Percentiles rank a stretch among this genome's conserved stretches.
phyloP scores from a whole-genome alignment of 2,888 invertebrate species.

The Coecobrya sp. region DNA sequence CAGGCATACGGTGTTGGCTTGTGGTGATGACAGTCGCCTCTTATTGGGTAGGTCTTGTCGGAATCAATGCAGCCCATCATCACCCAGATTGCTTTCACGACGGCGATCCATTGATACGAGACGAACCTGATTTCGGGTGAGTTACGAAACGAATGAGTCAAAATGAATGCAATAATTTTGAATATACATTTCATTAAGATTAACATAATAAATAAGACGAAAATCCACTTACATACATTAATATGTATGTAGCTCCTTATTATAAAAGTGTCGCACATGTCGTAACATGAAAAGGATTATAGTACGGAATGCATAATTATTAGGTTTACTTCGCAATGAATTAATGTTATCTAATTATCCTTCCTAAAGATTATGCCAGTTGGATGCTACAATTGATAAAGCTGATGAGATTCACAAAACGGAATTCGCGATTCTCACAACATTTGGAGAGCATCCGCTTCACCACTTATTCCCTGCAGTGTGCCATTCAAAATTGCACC shows the following conservation, averaged over 20 bases:
- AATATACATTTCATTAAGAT: too few relatives aligned
- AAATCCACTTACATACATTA: too few relatives aligned
- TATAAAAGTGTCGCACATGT: too few relatives aligned
- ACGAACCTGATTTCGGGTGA: conserved; percentile 87
- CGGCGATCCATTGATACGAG: conserved; percentile 86
- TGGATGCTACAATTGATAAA: conserved; percentile 83
- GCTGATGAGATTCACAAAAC: conserved; percentile 80
- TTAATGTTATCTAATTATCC: too few relatives aligned
- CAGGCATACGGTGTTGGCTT: conserved; percentile 82
- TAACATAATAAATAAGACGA: too few relatives aligned
- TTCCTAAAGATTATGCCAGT: conserved; percentile 78
- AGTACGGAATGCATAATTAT: too few relatives aligned
- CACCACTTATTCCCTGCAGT: conserved; percentile 95
- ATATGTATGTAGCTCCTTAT: too few relatives aligned
- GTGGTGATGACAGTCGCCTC: conserved; percentile 80
- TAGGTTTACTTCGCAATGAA: too few relatives aligned
- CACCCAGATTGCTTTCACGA: conserved; percentile 89
- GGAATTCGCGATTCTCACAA: conserved; percentile 89
- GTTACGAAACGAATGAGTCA: neutral
- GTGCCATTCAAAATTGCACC: conserved; percentile 87
- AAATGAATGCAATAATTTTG: neutral
- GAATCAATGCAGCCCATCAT: conserved; percentile 93
- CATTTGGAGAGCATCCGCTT: conserved; percentile 93
- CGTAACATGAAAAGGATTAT: too few relatives aligned
- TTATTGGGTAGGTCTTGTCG: conserved; percentile 89